phyloP scores from a whole-genome alignment of 2,888 invertebrate species.

The Drosophila recens region DNA sequence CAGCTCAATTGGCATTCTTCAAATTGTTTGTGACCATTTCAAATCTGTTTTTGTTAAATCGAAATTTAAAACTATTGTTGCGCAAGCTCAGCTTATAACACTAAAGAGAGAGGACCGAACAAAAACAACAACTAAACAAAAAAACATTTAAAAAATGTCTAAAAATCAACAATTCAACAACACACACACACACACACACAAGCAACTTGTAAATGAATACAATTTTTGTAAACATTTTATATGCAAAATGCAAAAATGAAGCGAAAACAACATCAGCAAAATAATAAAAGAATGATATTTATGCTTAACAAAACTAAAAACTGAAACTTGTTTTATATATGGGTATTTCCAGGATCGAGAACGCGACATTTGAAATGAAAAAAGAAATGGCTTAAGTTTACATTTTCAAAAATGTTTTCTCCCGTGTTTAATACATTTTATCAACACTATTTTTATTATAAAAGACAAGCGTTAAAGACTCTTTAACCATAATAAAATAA shows the following conservation, averaged over 20 bases:
- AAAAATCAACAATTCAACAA: slow-evolving; percentile 41
- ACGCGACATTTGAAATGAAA: too few species aligned
- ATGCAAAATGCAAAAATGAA: slow-evolving; percentile 25
- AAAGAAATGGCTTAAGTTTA: too few species aligned
- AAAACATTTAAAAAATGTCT: slow-evolving; percentile 72
- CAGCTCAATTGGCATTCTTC: slow-evolving; percentile 31
- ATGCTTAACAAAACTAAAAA: slow-evolving; percentile 58
- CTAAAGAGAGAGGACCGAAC: slow-evolving; percentile 38
- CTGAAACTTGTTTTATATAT: slow-evolving; percentile 1
- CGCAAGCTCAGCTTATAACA: slow-evolving; percentile 54
- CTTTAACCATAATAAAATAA: too few species aligned
- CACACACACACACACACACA: slow-evolving; percentile 14
- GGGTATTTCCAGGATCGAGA: too few species aligned
- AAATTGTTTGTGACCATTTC: slow-evolving; percentile 43
- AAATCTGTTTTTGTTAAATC: slow-evolving; percentile 43
- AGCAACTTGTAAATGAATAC: slow-evolving; percentile 57
- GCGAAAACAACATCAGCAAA: slow-evolving; percentile 36
- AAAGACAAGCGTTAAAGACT: too few species aligned
- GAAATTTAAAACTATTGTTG: slow-evolving; percentile 27
- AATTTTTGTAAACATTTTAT: slow-evolving; percentile 69
- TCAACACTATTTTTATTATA: too few species aligned
- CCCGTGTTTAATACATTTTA: too few species aligned
- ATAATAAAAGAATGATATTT: slow-evolving; percentile 48
- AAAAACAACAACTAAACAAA: slow-evolving; percentile 30
- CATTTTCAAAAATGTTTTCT: too few species aligned